Evolutionary conservation across 1,140 invertebrate species (phyloP).

Genomic region (Rhopalosiphum maidis): DNA sequence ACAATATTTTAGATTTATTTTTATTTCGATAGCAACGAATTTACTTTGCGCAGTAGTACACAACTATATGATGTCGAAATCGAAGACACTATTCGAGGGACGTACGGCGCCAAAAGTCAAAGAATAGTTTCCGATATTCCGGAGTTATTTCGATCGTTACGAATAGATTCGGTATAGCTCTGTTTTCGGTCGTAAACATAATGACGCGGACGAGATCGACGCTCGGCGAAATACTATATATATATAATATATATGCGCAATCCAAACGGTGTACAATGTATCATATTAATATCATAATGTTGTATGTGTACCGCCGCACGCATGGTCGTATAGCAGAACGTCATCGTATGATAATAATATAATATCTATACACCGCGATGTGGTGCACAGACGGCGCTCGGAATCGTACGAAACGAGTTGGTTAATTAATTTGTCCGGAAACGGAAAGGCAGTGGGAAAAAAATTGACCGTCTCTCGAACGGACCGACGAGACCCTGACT

Average conservation of each 20-base stretch:
- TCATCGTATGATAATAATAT: too few species aligned
- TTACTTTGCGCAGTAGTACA: background rate
- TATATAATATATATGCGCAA: too few species aligned
- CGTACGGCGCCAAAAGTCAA: background rate
- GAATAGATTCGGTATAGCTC: background rate
- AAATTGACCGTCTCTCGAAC: background rate
- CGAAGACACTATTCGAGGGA: background rate
- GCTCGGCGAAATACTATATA: too few species aligned
- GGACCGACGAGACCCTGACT: background rate
- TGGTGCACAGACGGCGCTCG: too few species aligned
- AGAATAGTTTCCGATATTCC: background rate
- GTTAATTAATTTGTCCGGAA: background rate
- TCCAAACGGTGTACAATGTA: too few species aligned
- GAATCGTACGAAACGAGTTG: background rate
- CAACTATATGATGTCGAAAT: background rate
- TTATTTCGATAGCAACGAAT: background rate
- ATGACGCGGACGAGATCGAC: too few species aligned
- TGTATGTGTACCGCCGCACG: too few species aligned
- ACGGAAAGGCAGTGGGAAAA: background rate
- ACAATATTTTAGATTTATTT: too few species aligned
- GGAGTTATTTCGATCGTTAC: background rate
- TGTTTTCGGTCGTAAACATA: too few species aligned
- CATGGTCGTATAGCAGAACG: too few species aligned
- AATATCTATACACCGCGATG: too few species aligned
- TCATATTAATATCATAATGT: too few species aligned